These are phyloP conservation scores for Aporophyla nigra DNA, from an alignment of 2,888 invertebrate genomes.

Conservation along the genomic window DNA sequence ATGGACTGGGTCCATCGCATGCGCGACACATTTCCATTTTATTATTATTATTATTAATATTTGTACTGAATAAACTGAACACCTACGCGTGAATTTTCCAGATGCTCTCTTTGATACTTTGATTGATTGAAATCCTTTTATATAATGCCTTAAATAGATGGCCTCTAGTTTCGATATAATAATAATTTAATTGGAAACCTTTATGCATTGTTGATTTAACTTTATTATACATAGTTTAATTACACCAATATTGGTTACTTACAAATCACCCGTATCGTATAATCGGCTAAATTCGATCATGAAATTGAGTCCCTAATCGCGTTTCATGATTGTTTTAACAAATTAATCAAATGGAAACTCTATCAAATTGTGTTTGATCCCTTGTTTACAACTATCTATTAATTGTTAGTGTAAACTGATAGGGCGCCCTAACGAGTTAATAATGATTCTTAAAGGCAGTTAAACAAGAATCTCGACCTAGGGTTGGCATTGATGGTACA, in stretches of 20 bases:
- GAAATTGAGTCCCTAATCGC: not conserved
- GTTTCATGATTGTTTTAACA: conserved; percentile 26
- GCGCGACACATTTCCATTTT: too few species aligned
- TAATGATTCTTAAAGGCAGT: conserved; percentile 4
- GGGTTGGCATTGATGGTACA: not conserved
- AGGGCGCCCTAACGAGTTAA: conserved; percentile 24
- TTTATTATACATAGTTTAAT: conserved; percentile 3
- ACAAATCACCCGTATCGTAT: not conserved
- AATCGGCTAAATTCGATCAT: not conserved
- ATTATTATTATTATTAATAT: too few species aligned
- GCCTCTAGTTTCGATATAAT: not conserved
- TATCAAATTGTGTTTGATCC: conserved; percentile 16
- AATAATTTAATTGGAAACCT: not conserved
- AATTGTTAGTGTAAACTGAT: conserved; percentile 23
- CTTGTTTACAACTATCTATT: conserved; percentile 27
- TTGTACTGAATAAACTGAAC: not conserved
- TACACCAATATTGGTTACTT: conserved; percentile 8
- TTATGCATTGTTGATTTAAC: not conserved
- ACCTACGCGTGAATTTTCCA: too few species aligned
- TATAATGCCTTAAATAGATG: not conserved
- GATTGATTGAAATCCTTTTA: too few species aligned
- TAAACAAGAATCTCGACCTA: conserved; percentile 20
- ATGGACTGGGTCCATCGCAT: too few species aligned
- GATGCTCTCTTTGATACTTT: too few species aligned
- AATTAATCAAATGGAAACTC: conserved; percentile 42